Evolutionary conservation across 1,140 invertebrate genomes (phyloP), one percentile per base, ranked within the genome.

Genomic region (Polypedilum pembai): DNA sequence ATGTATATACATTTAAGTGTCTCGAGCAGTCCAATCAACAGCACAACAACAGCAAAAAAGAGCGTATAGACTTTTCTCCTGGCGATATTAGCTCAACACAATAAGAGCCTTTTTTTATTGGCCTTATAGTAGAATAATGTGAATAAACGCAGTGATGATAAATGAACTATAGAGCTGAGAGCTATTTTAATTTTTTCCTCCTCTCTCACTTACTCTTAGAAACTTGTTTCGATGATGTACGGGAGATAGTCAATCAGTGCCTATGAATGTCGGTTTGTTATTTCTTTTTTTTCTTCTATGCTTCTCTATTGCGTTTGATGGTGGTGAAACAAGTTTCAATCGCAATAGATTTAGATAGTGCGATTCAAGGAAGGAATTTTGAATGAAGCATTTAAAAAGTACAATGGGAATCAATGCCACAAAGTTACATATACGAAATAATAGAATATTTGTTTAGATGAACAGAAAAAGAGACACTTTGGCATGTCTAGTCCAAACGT

Each of bases 331-430:
- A 56, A 56, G 45, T 56, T 56, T 56, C 45, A 56, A 56, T 56
- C 45, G 45, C 45, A 56, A 56, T 56, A 56, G 45, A 56, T 56
- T 56, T 15, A 56, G 45, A 56, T 56, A 56, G 45, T n/a, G 45
- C 12, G 45, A 56, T 1, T 12, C 12, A 56, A 56, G n/a, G 45
- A 56, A 56, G 8, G 45, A 56, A 56, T 56, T 56, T 45, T 56
- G 15, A 56, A 56, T 3, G 3, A 15, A 56, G 3, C 4, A n/a
- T 10, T 56, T n/a, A 56, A 56, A 45, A 45, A 56, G 4, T 56
- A n/a, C 45, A 56, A 56, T 56, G 12, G 45, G 12, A 56, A 56
- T 56, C 45, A 56, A 56, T 56, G 45, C n/a, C 12, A n/a, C 10
- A n/a, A 12, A n/a, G n/a, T 56, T 56, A 56, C 15, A 56, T 33